Evolutionary conservation across 35 echinoderm and acorn worm genomes (phyloP).

Genomic region (Heliocidaris erythrogramma): DNA sequence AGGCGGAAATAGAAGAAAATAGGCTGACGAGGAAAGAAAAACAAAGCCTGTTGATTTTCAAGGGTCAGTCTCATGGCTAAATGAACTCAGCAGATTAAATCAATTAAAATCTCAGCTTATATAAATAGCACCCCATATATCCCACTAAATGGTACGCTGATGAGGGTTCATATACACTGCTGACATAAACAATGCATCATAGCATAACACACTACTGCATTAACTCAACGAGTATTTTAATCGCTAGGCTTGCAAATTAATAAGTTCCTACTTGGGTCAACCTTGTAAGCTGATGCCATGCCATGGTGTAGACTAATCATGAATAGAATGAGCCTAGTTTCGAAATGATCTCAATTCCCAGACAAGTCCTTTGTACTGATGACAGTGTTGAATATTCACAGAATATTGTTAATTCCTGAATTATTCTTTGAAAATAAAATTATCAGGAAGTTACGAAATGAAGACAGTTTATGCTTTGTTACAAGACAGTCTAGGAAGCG

Average conservation of each 20-base stretch:
- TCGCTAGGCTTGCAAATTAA: not conserved
- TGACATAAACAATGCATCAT: not conserved
- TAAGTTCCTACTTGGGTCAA: not conserved
- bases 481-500: not conserved
- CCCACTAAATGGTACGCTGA: not conserved
- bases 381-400: not conserved
- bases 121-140: not conserved
- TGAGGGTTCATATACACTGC: not conserved
- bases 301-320: not conserved
- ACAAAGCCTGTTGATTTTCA: not conserved
- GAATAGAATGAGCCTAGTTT: too few species aligned
- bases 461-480: not conserved
- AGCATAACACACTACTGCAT: not conserved
- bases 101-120: not conserved
- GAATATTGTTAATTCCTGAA: not conserved
- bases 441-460: not conserved
- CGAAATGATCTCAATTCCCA: too few species aligned
- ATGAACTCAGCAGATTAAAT: not conserved
- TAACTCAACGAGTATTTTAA: not conserved
- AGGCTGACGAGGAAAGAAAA: not conserved
- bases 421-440: not conserved
- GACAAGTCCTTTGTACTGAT: too few species aligned
- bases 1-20: too few species aligned
- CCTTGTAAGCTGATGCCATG: not conserved
- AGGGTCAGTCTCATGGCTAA: not conserved